phyloP scores from a whole-genome alignment of 2,113 vertebrate genomes.

The Pelvicachromis taeniatus region DNA sequence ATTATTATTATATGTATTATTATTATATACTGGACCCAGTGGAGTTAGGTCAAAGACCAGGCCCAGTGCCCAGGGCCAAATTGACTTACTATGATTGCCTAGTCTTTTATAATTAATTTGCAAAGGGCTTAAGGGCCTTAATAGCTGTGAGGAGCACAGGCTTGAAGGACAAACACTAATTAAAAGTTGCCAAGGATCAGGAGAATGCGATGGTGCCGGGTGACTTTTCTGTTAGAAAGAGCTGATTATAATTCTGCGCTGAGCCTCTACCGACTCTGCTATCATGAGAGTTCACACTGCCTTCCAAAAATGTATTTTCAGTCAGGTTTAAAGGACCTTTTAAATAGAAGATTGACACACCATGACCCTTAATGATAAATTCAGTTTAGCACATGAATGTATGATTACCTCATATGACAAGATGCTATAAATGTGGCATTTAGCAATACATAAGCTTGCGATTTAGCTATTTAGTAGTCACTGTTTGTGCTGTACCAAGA shows the following conservation, averaged over 20 bases:
- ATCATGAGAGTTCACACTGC: conserved; percentile 20
- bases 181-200: conserved; percentile 81
- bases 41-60: conserved; percentile 74
- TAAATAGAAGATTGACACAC: background rate
- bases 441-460: background rate
- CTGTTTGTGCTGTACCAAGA: background rate
- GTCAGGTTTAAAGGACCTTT: background rate
- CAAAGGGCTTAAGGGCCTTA: conserved; percentile 79
- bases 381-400: background rate
- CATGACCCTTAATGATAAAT: background rate
- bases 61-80: conserved; percentile 72
- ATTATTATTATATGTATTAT: background rate
- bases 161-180: conserved; percentile 91
- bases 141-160: conserved; percentile 79
- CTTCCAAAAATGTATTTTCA: conserved; percentile 5
- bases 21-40: background rate
- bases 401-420: background rate
- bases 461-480: background rate
- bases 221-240: conserved; percentile 52
- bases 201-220: conserved; percentile 54
- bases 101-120: conserved; percentile 88
- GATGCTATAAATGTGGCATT: conserved; percentile 1
- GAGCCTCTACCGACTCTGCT: background rate
- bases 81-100: conserved; percentile 84
- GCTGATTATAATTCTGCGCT: conserved; percentile 52